Evolutionary conservation across 2,888 invertebrate genomes (phyloP).

Genomic region (Acleris sparsana): DNA sequence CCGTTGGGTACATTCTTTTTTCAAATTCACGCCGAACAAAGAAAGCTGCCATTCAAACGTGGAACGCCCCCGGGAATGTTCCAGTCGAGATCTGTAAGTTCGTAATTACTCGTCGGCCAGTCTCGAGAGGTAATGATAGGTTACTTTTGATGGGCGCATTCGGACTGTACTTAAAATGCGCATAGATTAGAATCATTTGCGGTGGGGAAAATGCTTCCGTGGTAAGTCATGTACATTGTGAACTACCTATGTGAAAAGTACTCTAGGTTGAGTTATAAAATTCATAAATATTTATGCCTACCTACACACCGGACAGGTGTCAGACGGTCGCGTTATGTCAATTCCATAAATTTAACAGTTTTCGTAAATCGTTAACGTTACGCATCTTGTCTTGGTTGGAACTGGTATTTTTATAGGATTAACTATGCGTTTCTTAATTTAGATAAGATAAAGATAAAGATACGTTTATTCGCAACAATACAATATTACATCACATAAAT

Average conservation of each 20-base stretch:
- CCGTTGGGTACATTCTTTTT: constrained; percentile 56
- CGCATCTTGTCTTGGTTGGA: too few relatives aligned
- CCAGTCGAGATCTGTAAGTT: constrained; percentile 45
- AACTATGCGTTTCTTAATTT: too few relatives aligned
- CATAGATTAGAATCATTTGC: constrained; percentile 45
- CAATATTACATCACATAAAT: too few relatives aligned
- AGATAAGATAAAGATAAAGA: too few relatives aligned
- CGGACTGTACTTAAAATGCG: constrained; percentile 44
- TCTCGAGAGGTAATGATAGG: constrained; percentile 67
- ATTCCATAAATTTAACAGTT: too few relatives aligned
- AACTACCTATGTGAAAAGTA: not conserved
- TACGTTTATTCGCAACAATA: too few relatives aligned
- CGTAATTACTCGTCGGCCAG: constrained; percentile 63
- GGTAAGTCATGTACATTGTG: not conserved
- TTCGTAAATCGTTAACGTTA: too few relatives aligned
- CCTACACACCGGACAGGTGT: too few relatives aligned
- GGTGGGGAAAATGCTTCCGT: constrained; percentile 6
- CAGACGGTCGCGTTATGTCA: too few relatives aligned
- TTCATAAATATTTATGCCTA: too few relatives aligned
- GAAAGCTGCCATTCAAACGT: constrained; percentile 67
- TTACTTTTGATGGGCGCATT: constrained; percentile 62
- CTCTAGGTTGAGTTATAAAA: not conserved
- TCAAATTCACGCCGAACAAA: constrained; percentile 54
- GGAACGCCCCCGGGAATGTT: constrained; percentile 51
- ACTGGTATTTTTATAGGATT: too few relatives aligned